phyloP scores from a whole-genome alignment of 1,140 invertebrate species.

The Battus philenor region DNA sequence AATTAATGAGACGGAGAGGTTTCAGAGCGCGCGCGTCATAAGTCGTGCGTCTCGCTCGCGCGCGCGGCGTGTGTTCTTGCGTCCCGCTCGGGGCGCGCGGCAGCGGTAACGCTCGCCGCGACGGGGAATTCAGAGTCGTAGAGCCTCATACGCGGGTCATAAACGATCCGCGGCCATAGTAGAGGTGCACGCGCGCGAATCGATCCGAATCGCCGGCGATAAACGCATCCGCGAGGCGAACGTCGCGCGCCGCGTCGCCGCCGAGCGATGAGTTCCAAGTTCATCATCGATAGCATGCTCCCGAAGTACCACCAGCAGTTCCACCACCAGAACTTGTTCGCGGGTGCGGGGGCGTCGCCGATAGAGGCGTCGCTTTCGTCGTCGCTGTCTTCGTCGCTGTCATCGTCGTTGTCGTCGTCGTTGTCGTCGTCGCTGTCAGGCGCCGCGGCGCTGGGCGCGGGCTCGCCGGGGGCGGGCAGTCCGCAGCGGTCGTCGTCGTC shows the following conservation, averaged over 20 bases:
- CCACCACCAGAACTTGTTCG: conserved; percentile 73
- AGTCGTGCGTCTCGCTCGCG: conserved; percentile 44
- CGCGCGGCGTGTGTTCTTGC: conserved; percentile 44
- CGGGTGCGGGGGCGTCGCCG: conserved; percentile 73
- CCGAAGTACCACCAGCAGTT: conserved; percentile 89
- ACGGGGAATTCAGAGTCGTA: conserved; percentile 72
- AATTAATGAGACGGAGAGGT: conserved; percentile 71
- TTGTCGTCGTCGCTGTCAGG: conserved; percentile 78
- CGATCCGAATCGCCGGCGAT: conserved; percentile 72
- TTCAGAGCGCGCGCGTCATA: conserved; percentile 39
- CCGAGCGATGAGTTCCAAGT: conserved; percentile 95
- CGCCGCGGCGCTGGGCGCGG: conserved; percentile 64
- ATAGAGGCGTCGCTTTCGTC: conserved; percentile 78
- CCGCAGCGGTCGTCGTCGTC: conserved; percentile 67
- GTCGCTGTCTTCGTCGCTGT: conserved; percentile 81
- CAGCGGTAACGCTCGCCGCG: conserved; percentile 69
- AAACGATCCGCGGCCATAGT: conserved; percentile 75
- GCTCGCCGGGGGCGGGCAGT: conserved; percentile 75
- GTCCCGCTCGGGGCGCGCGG: conserved; percentile 63
- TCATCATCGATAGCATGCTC: conserved; percentile 97
- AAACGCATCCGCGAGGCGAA: conserved; percentile 71
- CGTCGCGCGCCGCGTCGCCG: conserved; percentile 71
- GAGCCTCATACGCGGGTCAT: conserved; percentile 75
- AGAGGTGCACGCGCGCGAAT: conserved; percentile 74
- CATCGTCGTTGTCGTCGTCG: conserved; percentile 78